phyloP scores from a whole-genome alignment of 1,140 invertebrate genomes.

The Ladona fulva region DNA sequence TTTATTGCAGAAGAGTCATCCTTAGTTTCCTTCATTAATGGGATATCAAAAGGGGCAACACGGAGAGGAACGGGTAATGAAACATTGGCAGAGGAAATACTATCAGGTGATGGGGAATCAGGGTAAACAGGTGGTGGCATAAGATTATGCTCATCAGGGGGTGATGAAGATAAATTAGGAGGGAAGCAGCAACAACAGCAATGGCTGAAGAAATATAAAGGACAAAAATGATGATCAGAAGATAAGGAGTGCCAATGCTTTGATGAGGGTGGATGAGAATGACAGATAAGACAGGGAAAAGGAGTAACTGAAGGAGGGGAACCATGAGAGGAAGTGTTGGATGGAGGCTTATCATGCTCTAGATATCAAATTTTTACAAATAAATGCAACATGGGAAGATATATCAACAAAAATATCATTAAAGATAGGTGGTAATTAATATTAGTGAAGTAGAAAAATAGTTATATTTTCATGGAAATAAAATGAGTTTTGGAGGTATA shows the following conservation, averaged over 20 bases:
- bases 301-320: not conserved
- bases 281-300: not conserved
- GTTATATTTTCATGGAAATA: no score
- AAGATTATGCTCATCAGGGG: not conserved
- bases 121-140: not conserved
- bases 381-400: no score
- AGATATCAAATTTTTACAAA: no score
- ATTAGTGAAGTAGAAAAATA: no score
- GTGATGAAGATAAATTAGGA: not conserved
- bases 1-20: no score
- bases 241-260: not conserved
- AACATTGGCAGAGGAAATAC: not conserved
- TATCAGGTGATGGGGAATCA: not conserved
- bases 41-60: not conserved
- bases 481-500: no score
- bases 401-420: no score
- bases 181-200: not conserved
- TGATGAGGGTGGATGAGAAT: not conserved
- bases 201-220: not conserved
- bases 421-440: no score
- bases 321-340: not conserved
- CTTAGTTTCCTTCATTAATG: no score
- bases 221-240: not conserved
- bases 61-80: not conserved
- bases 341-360: no score